phyloP scores from a whole-genome alignment of 2,797 vertebrate species.

The Muscicapa comitata region DNA sequence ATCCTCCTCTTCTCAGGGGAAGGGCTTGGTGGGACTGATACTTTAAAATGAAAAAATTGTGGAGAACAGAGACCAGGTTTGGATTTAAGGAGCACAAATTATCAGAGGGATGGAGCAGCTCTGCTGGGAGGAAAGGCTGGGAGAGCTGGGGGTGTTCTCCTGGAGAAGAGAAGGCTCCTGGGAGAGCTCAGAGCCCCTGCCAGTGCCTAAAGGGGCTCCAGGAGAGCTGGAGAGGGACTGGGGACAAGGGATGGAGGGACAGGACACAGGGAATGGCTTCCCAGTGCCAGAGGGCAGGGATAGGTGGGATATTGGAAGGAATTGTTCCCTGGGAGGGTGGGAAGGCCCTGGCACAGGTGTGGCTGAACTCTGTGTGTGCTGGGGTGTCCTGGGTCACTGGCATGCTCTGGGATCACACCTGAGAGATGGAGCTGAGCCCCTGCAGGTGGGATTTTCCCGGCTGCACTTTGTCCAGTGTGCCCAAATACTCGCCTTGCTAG shows the following conservation, averaged over 20 bases:
- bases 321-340: not conserved
- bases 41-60: not conserved
- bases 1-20: not conserved
- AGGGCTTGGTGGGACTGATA: not conserved
- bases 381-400: accelerated
- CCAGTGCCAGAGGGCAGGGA: accelerated
- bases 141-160: accelerated
- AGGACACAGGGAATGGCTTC: not conserved
- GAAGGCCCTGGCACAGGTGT: not conserved
- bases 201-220: not conserved
- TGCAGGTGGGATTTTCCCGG: not conserved
- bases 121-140: not conserved
- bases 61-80: not conserved
- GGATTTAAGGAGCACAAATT: not conserved
- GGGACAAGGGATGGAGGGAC: not conserved
- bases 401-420: accelerated
- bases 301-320: not conserved
- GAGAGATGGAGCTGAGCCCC: not conserved
- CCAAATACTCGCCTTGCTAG: not conserved
- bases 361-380: not conserved
- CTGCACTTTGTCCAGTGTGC: not conserved
- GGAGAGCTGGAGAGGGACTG: not conserved
- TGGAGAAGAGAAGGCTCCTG: not conserved
- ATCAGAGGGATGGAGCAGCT: not conserved
- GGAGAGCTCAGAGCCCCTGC: accelerated